Conservation (phyloP, 2,113 vertebrate genomes). For the Arvicanthis niloticus region DNA sequence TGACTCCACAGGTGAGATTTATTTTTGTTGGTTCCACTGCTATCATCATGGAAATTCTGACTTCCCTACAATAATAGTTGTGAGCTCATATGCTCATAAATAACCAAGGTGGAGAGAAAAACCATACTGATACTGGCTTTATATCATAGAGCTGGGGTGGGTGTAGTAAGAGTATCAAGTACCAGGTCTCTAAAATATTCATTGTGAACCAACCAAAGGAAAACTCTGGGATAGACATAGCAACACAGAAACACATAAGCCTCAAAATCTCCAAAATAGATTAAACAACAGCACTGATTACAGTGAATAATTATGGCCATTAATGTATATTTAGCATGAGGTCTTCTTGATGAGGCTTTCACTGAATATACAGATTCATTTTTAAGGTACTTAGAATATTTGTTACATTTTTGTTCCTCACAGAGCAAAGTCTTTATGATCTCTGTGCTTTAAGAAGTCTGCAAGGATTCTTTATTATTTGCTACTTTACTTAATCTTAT, state of each 20-base stretch:
- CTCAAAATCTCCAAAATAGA: constrained; percentile 53
- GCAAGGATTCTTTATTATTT: not conserved
- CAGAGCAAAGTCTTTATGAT: not conserved
- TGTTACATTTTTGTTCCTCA: not conserved
- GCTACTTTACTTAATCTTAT: not conserved
- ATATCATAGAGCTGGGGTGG: constrained; percentile 55
- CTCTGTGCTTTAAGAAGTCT: not conserved
- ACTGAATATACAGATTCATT: constrained; percentile 38
- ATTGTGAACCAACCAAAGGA: constrained; percentile 54
- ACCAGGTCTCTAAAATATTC: constrained; percentile 72
- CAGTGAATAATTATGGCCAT: not conserved
- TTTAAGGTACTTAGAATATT: not conserved
- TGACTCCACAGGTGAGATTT: not conserved
- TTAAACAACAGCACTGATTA: constrained; percentile 15
- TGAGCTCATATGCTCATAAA: constrained; percentile 49
- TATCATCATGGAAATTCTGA: not conserved
- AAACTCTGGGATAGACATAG: constrained; percentile 68
- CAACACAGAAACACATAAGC: constrained; percentile 56
- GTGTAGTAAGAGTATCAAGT: not conserved
- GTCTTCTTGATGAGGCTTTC: not conserved
- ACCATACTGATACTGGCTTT: constrained; percentile 61
- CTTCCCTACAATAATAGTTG: not conserved
- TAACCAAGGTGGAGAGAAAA: constrained; percentile 27
- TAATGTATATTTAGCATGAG: not conserved
- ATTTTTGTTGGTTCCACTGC: not conserved